Evolutionary conservation across 1,140 invertebrate genomes (phyloP).

Genomic region (Drosophila repleta): DNA sequence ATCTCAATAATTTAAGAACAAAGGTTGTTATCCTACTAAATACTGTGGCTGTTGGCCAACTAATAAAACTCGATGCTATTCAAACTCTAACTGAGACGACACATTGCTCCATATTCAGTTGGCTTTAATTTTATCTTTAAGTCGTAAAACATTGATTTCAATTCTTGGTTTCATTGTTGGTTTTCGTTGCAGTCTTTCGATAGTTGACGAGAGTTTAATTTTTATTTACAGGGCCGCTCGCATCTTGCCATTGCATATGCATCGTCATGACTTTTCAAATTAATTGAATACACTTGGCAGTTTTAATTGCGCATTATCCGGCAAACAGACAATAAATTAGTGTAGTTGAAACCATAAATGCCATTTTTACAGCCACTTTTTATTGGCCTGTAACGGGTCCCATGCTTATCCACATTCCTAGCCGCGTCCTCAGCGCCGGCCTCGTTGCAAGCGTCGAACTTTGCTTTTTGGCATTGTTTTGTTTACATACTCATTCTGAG

Average conservation of each 20-base stretch:
- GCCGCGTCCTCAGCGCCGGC: conserved; percentile 9
- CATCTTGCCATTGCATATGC: conserved; percentile 23
- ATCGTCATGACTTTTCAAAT: conserved; percentile 57
- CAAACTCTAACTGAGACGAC: too few species aligned
- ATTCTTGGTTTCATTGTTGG: conserved; percentile 13
- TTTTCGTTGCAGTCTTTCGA: conserved; percentile 6
- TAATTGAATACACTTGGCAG: conserved; percentile 77
- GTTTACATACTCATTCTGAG: neutral
- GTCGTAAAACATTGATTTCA: neutral
- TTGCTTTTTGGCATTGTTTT: conserved; percentile 17
- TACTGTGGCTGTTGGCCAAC: too few species aligned
- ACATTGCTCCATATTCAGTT: too few species aligned
- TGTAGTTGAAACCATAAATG: conserved; percentile 74
- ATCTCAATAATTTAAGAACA: too few species aligned
- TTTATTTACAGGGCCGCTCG: conserved; percentile 12
- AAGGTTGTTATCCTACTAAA: too few species aligned
- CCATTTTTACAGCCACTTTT: conserved; percentile 73
- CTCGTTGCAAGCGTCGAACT: conserved; percentile 20
- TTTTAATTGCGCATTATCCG: conserved; percentile 74
- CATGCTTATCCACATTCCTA: conserved; percentile 36
- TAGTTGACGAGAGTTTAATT: neutral
- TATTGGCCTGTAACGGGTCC: conserved; percentile 56
- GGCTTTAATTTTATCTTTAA: too few species aligned
- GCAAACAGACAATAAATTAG: conserved; percentile 72
- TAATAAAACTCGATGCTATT: too few species aligned